phyloP scores from a whole-genome alignment of 1,140 invertebrate species.

The Magallana angulata region DNA sequence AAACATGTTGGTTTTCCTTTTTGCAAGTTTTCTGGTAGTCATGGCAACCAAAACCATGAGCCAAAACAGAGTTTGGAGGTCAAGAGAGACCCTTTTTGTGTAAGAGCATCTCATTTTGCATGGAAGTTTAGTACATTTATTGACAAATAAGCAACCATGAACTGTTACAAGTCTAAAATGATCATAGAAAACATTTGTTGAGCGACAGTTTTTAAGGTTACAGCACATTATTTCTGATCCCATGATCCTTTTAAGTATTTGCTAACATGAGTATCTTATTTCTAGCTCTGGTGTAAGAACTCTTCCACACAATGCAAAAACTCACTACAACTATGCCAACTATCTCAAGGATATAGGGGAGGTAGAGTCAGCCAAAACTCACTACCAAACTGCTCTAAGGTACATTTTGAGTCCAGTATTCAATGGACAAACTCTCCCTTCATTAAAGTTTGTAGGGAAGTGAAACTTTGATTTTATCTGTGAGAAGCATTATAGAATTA shows the following conservation, averaged over 20 bases:
- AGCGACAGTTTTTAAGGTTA: too few relatives aligned
- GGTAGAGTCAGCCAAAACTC: constrained; percentile 86
- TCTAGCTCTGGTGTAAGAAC: constrained; percentile 83
- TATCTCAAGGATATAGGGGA: constrained; percentile 87
- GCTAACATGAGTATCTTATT: background rate
- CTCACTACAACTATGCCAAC: constrained; percentile 95
- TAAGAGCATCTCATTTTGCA: constrained; percentile 52
- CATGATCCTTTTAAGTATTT: too few relatives aligned
- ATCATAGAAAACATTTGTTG: too few relatives aligned
- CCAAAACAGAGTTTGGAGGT: constrained; percentile 89
- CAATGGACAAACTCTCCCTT: too few relatives aligned
- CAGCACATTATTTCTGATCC: too few relatives aligned
- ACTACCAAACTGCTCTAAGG: constrained; percentile 90
- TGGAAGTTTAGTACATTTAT: too few relatives aligned
- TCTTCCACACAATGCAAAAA: constrained; percentile 91
- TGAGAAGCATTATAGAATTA: too few relatives aligned
- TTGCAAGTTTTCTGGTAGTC: constrained; percentile 69
- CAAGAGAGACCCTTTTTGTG: constrained; percentile 84
- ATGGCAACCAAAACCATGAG: constrained; percentile 85
- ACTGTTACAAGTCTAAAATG: too few relatives aligned
- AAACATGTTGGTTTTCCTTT: background rate
- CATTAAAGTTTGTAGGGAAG: too few relatives aligned
- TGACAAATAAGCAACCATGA: too few relatives aligned
- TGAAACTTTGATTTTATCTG: too few relatives aligned
- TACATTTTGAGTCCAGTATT: constrained; percentile 74